These are phyloP conservation scores for Xenopus borealis DNA, from an alignment of 2,113 vertebrate genomes.

Conservation along the genomic window DNA sequence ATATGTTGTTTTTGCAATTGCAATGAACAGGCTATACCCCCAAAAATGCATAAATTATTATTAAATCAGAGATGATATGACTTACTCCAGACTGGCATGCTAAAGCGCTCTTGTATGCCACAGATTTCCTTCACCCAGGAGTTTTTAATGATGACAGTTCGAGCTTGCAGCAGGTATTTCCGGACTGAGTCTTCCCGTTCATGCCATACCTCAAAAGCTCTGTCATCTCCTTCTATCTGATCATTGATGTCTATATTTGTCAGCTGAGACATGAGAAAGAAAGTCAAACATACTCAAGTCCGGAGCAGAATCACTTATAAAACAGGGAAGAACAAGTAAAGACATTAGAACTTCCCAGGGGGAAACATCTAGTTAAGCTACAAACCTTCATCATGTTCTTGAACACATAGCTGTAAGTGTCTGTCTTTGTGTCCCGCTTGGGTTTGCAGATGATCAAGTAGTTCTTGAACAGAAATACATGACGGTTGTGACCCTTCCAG, in stretches of 20 bases:
- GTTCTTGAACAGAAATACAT: conserved; percentile 91
- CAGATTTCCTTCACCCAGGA: conserved; percentile 92
- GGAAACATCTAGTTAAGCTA: background rate
- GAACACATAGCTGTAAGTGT: conserved; percentile 87
- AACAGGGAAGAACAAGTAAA: no score
- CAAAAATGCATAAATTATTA: no score
- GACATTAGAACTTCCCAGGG: no score
- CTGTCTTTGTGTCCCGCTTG: conserved; percentile 82
- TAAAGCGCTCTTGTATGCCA: conserved; percentile 86
- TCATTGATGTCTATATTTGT: conserved; percentile 92
- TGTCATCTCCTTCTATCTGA: conserved; percentile 89
- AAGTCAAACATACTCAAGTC: no score
- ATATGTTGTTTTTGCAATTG: no score
- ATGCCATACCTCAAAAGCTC: conserved; percentile 95
- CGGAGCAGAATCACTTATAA: no score
- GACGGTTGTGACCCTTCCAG: conserved; percentile 92
- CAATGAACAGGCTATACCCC: no score
- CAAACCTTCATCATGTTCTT: conserved; percentile 98
- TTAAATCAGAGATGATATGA: background rate
- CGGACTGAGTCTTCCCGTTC: conserved; percentile 91
- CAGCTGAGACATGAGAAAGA: conserved; percentile 62
- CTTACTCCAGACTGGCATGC: conserved; percentile 86
- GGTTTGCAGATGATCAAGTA: conserved; percentile 95
- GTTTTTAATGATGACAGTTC: conserved; percentile 88
- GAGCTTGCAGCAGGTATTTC: conserved; percentile 92